These are phyloP conservation scores for Crotalus tigris DNA, from an alignment of 2,113 vertebrate species.

Conservation along the genomic window DNA sequence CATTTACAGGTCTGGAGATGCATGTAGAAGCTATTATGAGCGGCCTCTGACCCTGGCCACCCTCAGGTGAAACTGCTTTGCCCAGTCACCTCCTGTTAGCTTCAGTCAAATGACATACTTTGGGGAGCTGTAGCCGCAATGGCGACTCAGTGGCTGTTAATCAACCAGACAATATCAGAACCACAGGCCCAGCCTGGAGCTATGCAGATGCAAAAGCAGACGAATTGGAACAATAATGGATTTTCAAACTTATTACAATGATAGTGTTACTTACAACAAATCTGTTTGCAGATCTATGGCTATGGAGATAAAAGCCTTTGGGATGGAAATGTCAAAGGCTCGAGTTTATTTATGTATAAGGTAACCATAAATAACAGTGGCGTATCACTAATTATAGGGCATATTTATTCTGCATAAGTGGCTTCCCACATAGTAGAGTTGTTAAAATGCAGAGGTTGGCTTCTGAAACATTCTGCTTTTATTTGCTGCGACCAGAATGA, in stretches of 20 bases:
- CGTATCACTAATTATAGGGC: conserved; percentile 69
- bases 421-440: conserved; percentile 63
- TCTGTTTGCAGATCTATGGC: conserved; percentile 61
- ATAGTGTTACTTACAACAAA: conserved; percentile 68
- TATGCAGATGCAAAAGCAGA: conserved; percentile 70
- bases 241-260: conserved; percentile 67
- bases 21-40: conserved; percentile 75
- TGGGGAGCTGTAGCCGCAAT: conserved; percentile 41
- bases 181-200: conserved; percentile 66
- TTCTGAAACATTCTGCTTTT: conserved; percentile 61
- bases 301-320: conserved; percentile 59
- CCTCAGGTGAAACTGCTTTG: conserved; percentile 77
- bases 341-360: conserved; percentile 62
- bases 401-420: conserved; percentile 68
- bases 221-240: conserved; percentile 67
- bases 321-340: conserved; percentile 59
- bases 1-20: conserved; percentile 76
- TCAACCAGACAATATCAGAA: conserved; percentile 63
- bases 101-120: conserved; percentile 68
- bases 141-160: conserved; percentile 56
- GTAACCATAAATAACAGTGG: conserved; percentile 61
- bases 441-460: conserved; percentile 58
- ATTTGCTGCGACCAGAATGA: conserved; percentile 64
- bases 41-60: conserved; percentile 77
- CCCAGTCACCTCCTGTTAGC: conserved; percentile 75